These are phyloP conservation scores for Trachelus troglodyta DNA, from an alignment of 2,888 invertebrate genomes.

Conservation along the genomic window DNA sequence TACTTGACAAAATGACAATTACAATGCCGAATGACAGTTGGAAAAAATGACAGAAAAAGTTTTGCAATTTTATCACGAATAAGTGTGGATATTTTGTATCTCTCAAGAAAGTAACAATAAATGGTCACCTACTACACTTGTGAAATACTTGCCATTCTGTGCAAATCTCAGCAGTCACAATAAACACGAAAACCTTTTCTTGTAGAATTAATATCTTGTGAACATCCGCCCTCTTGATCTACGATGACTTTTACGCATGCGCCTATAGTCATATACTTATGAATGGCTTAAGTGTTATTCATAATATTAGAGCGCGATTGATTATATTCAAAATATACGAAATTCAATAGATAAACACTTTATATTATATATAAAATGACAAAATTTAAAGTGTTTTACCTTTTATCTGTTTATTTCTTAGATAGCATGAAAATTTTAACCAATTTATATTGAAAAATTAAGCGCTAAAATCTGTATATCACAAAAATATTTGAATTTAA, in stretches of 20 bases:
- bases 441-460: too few relatives aligned
- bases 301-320: too few relatives aligned
- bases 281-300: too few relatives aligned
- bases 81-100: background rate
- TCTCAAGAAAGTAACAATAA: background rate
- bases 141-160: background rate
- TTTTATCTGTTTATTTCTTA: too few relatives aligned
- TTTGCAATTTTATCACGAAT: background rate
- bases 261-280: too few relatives aligned
- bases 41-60: background rate
- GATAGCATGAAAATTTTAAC: too few relatives aligned
- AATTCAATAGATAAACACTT: too few relatives aligned
- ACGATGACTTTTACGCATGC: background rate
- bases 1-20: background rate
- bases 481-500: too few relatives aligned
- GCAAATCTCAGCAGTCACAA: background rate
- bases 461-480: too few relatives aligned
- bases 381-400: too few relatives aligned
- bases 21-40: background rate
- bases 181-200: background rate
- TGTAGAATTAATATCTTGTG: background rate
- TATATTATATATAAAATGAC: too few relatives aligned
- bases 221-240: constrained; percentile 3
- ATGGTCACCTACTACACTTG: background rate
- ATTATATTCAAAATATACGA: too few relatives aligned